Conservation (phyloP, 2,888 invertebrate genomes). For the Gymnoscelis rufifasciata region DNA sequence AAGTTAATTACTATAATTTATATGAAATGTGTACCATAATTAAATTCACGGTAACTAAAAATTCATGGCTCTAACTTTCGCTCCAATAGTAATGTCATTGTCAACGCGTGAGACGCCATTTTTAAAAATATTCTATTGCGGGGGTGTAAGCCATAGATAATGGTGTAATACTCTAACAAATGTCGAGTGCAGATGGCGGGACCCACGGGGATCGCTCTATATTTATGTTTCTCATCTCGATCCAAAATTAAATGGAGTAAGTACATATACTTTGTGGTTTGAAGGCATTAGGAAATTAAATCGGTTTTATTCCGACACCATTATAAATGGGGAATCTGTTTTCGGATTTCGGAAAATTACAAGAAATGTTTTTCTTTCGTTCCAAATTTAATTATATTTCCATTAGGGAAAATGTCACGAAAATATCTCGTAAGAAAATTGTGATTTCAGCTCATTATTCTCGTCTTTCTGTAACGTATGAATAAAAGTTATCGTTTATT, state of each 20-base stretch:
- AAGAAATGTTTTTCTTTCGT: not conserved
- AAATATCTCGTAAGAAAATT: no score
- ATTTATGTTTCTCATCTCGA: conserved; percentile 1
- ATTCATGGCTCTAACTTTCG: conserved; percentile 30
- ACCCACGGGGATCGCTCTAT: conserved; percentile 51
- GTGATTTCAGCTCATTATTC: no score
- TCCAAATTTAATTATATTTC: not conserved
- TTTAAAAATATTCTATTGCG: conserved; percentile 40
- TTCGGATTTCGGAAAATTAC: no score
- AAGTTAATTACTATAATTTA: no score
- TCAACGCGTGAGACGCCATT: conserved; percentile 40
- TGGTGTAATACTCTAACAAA: conserved; percentile 44
- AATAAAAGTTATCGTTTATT: not conserved
- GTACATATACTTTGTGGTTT: not conserved
- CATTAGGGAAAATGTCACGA: no score
- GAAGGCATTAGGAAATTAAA: not conserved
- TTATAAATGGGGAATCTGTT: not conserved
- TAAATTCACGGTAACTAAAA: not conserved
- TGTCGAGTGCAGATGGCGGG: conserved; percentile 47
- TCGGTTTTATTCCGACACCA: not conserved
- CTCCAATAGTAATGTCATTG: conserved; percentile 38
- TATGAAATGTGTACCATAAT: not conserved
- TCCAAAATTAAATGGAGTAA: conserved; percentile 4
- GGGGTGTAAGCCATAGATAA: conserved; percentile 35
- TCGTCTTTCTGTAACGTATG: no score